A percentile compares a stretch with the other conserved stretches of the same genome.
These are phyloP conservation scores for Diabrotica undecimpunctata DNA, from an alignment of 1,140 invertebrate genomes.

Conservation along the genomic window DNA sequence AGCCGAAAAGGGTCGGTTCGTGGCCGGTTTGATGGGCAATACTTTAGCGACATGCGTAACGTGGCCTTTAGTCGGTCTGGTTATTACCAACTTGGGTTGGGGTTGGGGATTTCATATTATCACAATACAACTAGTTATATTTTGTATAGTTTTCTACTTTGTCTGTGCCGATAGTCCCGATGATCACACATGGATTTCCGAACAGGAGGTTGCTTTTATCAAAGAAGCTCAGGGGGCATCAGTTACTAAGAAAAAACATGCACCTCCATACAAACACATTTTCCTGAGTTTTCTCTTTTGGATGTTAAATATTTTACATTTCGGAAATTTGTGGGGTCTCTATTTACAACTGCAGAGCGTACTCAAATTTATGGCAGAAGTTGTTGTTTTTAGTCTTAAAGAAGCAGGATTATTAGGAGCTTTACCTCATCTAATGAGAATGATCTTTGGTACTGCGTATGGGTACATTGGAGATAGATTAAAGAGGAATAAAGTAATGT, in stretches of 20 bases:
- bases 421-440: slow-evolving; percentile 63
- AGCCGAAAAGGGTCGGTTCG: slow-evolving; percentile 73
- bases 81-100: slow-evolving; percentile 67
- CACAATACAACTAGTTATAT: slow-evolving; percentile 57
- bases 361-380: slow-evolving; percentile 74
- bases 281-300: slow-evolving; percentile 65
- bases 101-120: slow-evolving; percentile 71
- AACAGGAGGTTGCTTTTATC: slow-evolving; percentile 76
- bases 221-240: slow-evolving; percentile 53
- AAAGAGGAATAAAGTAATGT: slow-evolving; percentile 49
- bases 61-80: slow-evolving; percentile 63
- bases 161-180: slow-evolving; percentile 69
- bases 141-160: slow-evolving; percentile 38
- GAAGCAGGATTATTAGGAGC: slow-evolving; percentile 65
- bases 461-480: slow-evolving; percentile 66
- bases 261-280: slow-evolving; percentile 58
- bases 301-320: slow-evolving; percentile 62
- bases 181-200: slow-evolving; percentile 69
- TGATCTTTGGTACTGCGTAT: slow-evolving; percentile 62
- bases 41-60: slow-evolving; percentile 77
- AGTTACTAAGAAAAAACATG: slow-evolving; percentile 49
- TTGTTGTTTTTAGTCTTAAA: slow-evolving; percentile 79
- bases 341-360: slow-evolving; percentile 81
- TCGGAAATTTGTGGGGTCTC: slow-evolving; percentile 74
- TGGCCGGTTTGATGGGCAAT: slow-evolving; percentile 69